Conservation (phyloP, 2,888 invertebrate genomes). For the Cerastis leucographa region DNA sequence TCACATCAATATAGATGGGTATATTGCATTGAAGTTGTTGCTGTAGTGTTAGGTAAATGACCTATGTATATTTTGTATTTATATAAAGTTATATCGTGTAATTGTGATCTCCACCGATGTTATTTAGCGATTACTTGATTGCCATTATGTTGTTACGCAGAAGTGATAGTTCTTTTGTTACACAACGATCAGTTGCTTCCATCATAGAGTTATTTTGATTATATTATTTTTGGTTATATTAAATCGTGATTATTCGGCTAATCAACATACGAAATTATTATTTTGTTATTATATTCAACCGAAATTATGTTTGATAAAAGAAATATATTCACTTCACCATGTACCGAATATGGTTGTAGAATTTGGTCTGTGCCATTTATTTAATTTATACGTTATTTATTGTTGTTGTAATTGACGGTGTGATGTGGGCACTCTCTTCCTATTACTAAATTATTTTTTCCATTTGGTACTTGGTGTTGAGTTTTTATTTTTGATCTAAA, state of each 20-base stretch:
- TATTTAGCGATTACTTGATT: constrained; percentile 89
- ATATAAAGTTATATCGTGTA: constrained; percentile 89
- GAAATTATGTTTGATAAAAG: constrained; percentile 78
- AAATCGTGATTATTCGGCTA: constrained; percentile 84
- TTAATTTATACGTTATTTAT: constrained; percentile 88
- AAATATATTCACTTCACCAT: constrained; percentile 82
- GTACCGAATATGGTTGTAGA: constrained; percentile 84
- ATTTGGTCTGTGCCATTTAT: constrained; percentile 90
- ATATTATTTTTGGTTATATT: constrained; percentile 74
- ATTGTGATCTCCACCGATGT: constrained; percentile 91
- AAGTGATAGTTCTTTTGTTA: constrained; percentile 81
- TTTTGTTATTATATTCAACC: constrained; percentile 81
- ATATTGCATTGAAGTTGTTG: constrained; percentile 89
- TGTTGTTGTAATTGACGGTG: constrained; percentile 79
- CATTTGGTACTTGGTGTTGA: constrained; percentile 89
- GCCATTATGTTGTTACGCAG: constrained; percentile 88
- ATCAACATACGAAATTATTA: constrained; percentile 80
- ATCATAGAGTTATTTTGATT: constrained; percentile 86
- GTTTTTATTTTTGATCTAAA: constrained; percentile 79
- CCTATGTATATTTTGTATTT: constrained; percentile 90
- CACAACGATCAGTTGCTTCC: constrained; percentile 87
- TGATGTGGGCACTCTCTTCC: constrained; percentile 82
- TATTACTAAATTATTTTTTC: constrained; percentile 82
- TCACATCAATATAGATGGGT: constrained; percentile 87
- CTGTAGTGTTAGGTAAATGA: constrained; percentile 86